A percentile compares a stretch with the other conserved stretches of the same genome.
phyloP scores from a whole-genome alignment of 2,888 invertebrate genomes.

The Melinaea menophilus region DNA sequence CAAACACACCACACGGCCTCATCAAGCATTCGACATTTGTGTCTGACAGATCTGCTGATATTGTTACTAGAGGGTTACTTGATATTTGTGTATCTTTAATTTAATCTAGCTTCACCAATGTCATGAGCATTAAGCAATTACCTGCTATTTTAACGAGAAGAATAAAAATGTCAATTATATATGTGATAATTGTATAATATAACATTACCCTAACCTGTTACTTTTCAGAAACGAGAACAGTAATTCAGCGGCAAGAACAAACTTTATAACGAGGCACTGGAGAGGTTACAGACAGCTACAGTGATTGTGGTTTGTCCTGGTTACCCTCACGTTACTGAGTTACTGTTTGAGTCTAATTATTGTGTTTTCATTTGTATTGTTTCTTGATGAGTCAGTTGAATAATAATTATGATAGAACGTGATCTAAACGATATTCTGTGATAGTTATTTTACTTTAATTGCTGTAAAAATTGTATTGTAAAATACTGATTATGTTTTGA shows the following conservation, averaged over 20 bases:
- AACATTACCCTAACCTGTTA: background rate
- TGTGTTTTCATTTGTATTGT: background rate
- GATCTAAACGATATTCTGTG: too few relatives aligned
- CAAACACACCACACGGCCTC: background rate
- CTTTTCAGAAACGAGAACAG: background rate
- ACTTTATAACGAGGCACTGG: background rate
- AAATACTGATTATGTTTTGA: too few relatives aligned
- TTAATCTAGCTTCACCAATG: background rate
- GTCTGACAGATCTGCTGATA: conserved; percentile 3
- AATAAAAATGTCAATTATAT: background rate
- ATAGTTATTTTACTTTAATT: too few relatives aligned
- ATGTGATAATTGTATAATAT: background rate
- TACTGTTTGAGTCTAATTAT: background rate
- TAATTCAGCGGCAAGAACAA: background rate
- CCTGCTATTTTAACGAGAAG: too few relatives aligned
- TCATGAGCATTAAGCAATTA: background rate
- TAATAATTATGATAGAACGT: too few relatives aligned
- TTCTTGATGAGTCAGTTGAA: too few relatives aligned
- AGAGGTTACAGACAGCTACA: background rate
- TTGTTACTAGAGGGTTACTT: background rate
- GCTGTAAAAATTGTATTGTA: too few relatives aligned
- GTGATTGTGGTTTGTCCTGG: background rate
- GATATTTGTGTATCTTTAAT: background rate
- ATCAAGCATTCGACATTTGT: background rate
- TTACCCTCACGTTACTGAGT: conserved; percentile 1